Percentiles rank a stretch among this genome's conserved stretches.
These are phyloP conservation scores for Trichosurus vulpecula DNA, from an alignment of 2,797 vertebrate genomes.

Conservation along the genomic window DNA sequence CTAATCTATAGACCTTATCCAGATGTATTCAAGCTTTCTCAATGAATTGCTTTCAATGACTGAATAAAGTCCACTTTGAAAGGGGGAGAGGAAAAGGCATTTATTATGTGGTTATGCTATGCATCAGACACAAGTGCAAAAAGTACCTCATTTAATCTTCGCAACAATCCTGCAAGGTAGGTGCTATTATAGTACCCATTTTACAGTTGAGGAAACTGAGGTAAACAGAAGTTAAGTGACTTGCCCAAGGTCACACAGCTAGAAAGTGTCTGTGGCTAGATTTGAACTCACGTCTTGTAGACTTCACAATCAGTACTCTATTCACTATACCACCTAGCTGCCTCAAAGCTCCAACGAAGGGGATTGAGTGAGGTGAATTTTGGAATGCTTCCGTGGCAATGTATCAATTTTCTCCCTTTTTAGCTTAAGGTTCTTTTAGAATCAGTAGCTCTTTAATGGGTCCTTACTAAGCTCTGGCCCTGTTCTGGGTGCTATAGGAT, in stretches of 20 bases:
- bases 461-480: neutral
- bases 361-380: neutral
- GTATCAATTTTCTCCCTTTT: neutral
- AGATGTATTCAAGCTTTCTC: neutral
- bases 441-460: neutral
- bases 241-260: neutral
- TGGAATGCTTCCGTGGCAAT: neutral
- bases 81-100: neutral
- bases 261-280: neutral
- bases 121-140: neutral
- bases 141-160: neutral
- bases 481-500: neutral
- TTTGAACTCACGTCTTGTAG: neutral
- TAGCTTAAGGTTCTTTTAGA: neutral
- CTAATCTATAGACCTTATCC: neutral
- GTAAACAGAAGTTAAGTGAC: neutral
- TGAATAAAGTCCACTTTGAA: neutral
- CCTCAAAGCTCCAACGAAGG: neutral
- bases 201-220: neutral
- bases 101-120: neutral
- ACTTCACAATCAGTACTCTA: neutral
- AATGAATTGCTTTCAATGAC: slow-evolving; percentile 5
- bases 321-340: neutral
- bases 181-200: neutral
- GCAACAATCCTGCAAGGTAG: neutral